Evolutionary conservation across 2,797 vertebrate genomes (phyloP), one percentile per base, ranked within the genome.

Genomic region (Pogoniulus pusillus): DNA sequence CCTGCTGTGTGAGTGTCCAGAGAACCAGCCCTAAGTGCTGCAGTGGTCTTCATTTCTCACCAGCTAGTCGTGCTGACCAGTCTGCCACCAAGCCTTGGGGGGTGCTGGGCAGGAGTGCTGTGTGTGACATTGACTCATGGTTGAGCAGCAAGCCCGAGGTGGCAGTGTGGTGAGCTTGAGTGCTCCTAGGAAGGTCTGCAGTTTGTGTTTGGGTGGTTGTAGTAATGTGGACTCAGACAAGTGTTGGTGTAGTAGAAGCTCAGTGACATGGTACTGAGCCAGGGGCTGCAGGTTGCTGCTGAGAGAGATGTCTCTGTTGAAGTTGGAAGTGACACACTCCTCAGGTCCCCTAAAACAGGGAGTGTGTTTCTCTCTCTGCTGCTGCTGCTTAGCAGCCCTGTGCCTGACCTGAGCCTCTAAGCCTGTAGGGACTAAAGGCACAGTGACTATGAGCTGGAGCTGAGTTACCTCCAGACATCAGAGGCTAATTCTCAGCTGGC

Each of bases 311-410:
- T 6, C 43, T 34, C 49, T 62, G 62, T 5, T 12, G 8, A 10
- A 16, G 51, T 1, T 63, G n/a, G 70, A 55, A 43, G n/a, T 26
- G 27, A 14, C 11, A 7, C 0, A 1, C 1, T 0, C 24, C 5
- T 49, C 13, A 18, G 14, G 15, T 24, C 14, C 30, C 29, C 7
- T 6, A 4, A 7, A 30, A 39, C 29, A 27, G 10, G 30, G 30
- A 29, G 6, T 3, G 12, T 18, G 8, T 9, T 23, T 49, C 34
- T 23, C 16, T 32, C 19, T 12, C 51, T 53, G 30, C 30, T 24
- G 51, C 47, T 19, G 39, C 39, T 39, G 18, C 37, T 68, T 20
- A 20, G 29, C 1, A 1, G 30, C 16, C 4, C 2, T 5, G 14
- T 39, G 57, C 19, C 34, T 16, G 47, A n/a, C 15, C 13, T 17